Evolutionary conservation across 1,140 invertebrate genomes (phyloP), one percentile per base, ranked within the genome.

Genomic region (Campoletis sonorensis): DNA sequence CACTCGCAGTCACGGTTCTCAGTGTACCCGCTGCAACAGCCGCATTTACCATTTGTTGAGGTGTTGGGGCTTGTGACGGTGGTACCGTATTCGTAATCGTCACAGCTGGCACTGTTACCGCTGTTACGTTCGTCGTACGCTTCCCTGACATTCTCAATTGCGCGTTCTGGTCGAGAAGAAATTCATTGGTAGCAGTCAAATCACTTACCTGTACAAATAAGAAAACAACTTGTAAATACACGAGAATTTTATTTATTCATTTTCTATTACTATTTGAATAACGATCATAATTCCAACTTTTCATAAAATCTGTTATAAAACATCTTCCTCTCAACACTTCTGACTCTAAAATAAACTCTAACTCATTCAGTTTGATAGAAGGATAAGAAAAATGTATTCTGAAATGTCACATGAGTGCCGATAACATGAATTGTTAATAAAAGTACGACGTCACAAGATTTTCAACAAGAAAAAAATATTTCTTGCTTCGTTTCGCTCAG

Each of bases 121-220:
- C 90, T 7, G 92, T 93, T 11, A 93, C 90, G 82, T 91, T 92
- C 2, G 91, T 88, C 33, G 91, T 93, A 37, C 92, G 89, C 81
- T 94, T 94, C 81, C 94, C 95, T 37, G 94, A 93, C 80, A 96
- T 93, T 70, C 96, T 92, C 77, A 96, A 90, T 70, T 96, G 94
- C 13, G 96, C 96, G 89, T 97, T 97, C 91, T 97, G 96, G 84
- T 96, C 95, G 70, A 97, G 87, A 0, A 97, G 92, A 88, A 96
- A 96, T 88, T 97, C 96, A 89, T 97, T 97, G 3, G 96, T 96
- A 8, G 96, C 95, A n/a, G 94, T 95, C 68, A 96, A 88, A 87
- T 96, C 95, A 40, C 93, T 93, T 4, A 95, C 93, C 89, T 94
- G 27, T 1, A 80, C 72, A 68, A 21, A 78, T 37, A n/a, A 54